These are phyloP conservation scores for Forbesichthys agassizii DNA, from an alignment of 2,113 vertebrate species.

Conservation along the genomic window DNA sequence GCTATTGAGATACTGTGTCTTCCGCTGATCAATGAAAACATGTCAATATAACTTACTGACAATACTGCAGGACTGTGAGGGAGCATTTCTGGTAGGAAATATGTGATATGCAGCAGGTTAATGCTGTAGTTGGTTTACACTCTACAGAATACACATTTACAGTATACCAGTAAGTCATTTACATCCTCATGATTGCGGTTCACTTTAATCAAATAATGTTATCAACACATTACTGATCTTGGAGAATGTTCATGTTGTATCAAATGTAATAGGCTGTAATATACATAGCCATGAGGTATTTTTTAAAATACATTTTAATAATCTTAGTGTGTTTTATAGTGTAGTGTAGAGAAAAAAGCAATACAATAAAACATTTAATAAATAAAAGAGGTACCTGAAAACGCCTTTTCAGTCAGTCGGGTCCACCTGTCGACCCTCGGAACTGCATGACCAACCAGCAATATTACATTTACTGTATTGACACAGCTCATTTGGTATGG, in stretches of 20 bases:
- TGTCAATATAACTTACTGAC: constrained; percentile 41
- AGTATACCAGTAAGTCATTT: constrained; percentile 22
- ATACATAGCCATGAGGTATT: neutral
- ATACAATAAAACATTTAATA: too few species aligned
- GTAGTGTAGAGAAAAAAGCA: too few species aligned
- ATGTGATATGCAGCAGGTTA: constrained; percentile 37
- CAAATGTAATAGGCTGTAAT: too few species aligned
- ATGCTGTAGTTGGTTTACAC: constrained; percentile 6
- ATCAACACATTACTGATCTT: constrained; percentile 26
- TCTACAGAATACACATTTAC: constrained; percentile 22
- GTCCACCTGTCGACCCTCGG: too few species aligned
- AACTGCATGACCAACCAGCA: too few species aligned
- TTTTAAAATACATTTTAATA: constrained; percentile 23
- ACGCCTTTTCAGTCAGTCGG: too few species aligned
- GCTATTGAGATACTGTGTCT: constrained; percentile 28
- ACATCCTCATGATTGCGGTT: constrained; percentile 24
- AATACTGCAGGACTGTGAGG: neutral
- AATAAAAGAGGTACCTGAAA: too few species aligned
- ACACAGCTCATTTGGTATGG: too few species aligned
- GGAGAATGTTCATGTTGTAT: too few species aligned
- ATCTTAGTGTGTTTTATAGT: constrained; percentile 5
- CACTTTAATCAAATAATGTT: constrained; percentile 36
- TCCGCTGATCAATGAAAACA: constrained; percentile 44
- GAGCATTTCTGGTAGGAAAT: too few species aligned
- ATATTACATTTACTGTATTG: too few species aligned